A percentile compares a stretch with the other conserved stretches of the same genome.
These are phyloP conservation scores for Ceratitis capitata DNA, from an alignment of 1,140 invertebrate species.

Conservation along the genomic window DNA sequence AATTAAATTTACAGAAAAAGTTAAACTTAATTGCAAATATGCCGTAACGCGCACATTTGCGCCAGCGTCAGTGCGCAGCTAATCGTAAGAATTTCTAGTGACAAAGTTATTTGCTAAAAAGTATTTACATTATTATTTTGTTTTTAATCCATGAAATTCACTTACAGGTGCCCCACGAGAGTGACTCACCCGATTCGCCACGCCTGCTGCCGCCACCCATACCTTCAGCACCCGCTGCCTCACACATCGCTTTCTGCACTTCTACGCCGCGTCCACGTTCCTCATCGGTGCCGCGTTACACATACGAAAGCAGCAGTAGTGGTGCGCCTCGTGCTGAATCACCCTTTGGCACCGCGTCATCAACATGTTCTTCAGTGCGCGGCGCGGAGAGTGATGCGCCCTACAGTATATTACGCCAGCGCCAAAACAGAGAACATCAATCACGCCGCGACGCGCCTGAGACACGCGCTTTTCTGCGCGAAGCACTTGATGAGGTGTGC, in stretches of 20 bases:
- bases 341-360: conserved; percentile 60
- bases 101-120: background rate
- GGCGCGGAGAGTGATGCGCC: conserved; percentile 57
- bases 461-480: conserved; percentile 59
- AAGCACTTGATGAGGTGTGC: conserved; percentile 73
- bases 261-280: conserved; percentile 40
- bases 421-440: background rate
- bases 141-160: background rate
- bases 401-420: conserved; percentile 46
- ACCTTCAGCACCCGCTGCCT: background rate
- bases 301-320: conserved; percentile 46
- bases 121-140: background rate
- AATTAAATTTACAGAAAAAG: background rate
- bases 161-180: conserved; percentile 58
- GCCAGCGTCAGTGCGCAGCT: too few species aligned
- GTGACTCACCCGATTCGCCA: conserved; percentile 60
- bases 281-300: conserved; percentile 59
- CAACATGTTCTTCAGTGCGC: conserved; percentile 58
- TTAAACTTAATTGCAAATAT: conserved; percentile 32
- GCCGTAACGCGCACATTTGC: background rate
- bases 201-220: conserved; percentile 38
- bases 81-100: background rate
- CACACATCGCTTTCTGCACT: conserved; percentile 16
- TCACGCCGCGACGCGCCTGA: conserved; percentile 51
- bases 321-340: conserved; percentile 52